Base-by-base conservation (phyloP, 2,888 invertebrate genomes). In the Marronus borbonicus region DNA sequence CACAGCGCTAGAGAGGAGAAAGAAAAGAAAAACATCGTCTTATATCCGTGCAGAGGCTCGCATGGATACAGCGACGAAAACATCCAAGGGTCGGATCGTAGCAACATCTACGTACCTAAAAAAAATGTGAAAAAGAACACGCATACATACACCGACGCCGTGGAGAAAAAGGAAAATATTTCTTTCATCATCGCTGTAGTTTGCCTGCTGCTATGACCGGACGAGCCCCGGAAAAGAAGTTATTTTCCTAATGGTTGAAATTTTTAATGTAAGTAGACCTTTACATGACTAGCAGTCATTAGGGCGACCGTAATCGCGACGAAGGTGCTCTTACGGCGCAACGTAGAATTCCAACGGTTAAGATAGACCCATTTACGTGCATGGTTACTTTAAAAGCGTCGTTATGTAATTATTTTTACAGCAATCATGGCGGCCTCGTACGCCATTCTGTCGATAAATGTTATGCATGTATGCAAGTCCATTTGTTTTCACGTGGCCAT, bases 201-300 rank as follows among this genome's bases (percentile, higher is more conserved):
- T 55, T 24, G 55, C 17, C n/a, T 55, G 55, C 17, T 17, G 14
- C 55, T 17, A 50, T 28, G 69, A 69, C 36, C 31, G 55, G 14
- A n/a, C 55, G 64, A 24, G 36, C 76, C 44, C 24, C 68, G 76
- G 64, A 77, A 77, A 77, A 77, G 77, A 77, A 77, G 70, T 77
- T 70, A 72, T 77, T 77, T 77, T 72, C 77, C 64, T 77, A 77
- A 77, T 77, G 77, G 77, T 36, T 70, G 70, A 77, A 77, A 77
- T 77, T 77, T 70, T 77, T 77, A 72, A 77, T 77, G 72, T 77
- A 77, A 77, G 77, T 77, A 77, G 77, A 77, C 62, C 72, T 77
- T 77, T 77, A 69, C 77, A 77, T 77, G 77, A 77, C 77, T 72
- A 31, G 64, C 36, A 52, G 72, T 70, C 62, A 64, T 77, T 77